Evolutionary conservation across 2,888 invertebrate species (phyloP).

Genomic region (Andrena fulva): DNA sequence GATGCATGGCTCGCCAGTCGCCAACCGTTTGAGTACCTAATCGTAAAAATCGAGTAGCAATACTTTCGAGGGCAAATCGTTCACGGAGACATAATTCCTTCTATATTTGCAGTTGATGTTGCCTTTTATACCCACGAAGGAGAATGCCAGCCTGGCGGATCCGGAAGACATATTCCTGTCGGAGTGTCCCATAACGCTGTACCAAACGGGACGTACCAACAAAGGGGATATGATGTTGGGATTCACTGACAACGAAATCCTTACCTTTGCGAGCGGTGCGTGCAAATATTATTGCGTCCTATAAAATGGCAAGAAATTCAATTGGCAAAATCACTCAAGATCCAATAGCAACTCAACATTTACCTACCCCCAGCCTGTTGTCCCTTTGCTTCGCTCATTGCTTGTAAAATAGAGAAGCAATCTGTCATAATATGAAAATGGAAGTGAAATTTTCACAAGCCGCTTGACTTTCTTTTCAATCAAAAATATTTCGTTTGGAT

Average conservation of each 20-base stretch:
- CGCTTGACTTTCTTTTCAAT: too few species aligned
- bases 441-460: too few species aligned
- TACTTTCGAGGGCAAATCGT: not conserved
- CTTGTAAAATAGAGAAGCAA: not conserved
- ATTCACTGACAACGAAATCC: conserved; percentile 84
- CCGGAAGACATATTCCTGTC: conserved; percentile 84
- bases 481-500: not conserved
- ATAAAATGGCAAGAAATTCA: too few species aligned
- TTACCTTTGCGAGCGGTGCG: not conserved
- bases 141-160: not conserved
- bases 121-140: conserved; percentile 85
- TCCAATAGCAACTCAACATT: too few species aligned
- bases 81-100: not conserved
- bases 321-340: too few species aligned
- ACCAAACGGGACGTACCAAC: conserved; percentile 84
- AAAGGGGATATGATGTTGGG: conserved; percentile 86
- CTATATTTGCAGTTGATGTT: not conserved
- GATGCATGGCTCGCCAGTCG: too few species aligned
- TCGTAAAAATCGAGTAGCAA: not conserved
- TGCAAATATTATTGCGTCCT: not conserved
- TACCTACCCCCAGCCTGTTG: too few species aligned
- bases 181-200: conserved; percentile 83
- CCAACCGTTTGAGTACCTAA: too few species aligned
- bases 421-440: too few species aligned
- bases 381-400: not conserved